phyloP scores from a whole-genome alignment of 2,888 invertebrate species.

The Spodoptera picta region DNA sequence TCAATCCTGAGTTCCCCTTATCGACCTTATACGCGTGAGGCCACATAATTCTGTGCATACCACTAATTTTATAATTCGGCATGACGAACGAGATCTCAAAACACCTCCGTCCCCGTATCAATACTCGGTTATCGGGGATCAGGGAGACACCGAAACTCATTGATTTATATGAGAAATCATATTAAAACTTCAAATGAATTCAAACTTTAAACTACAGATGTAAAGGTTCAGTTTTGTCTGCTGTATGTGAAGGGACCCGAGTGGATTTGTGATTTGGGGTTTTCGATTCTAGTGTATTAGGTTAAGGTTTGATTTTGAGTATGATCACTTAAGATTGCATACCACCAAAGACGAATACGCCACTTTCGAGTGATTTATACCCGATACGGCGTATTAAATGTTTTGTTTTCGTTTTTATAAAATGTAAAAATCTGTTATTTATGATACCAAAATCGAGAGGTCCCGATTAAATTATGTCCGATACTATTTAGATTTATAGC shows the following conservation, averaged over 20 bases:
- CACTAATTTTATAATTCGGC: slow-evolving; percentile 66
- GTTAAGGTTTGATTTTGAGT: slow-evolving; percentile 48
- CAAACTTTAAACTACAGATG: background rate
- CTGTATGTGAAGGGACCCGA: slow-evolving; percentile 14
- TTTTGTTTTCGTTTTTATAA: slow-evolving; percentile 83
- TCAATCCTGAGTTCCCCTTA: slow-evolving; percentile 28
- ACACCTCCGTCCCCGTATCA: slow-evolving; percentile 69
- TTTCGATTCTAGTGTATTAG: slow-evolving; percentile 11
- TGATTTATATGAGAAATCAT: slow-evolving; percentile 74
- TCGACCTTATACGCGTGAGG: slow-evolving; percentile 27
- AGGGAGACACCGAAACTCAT: slow-evolving; percentile 71
- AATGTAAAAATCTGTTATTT: slow-evolving; percentile 88
- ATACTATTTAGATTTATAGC: slow-evolving; percentile 83
- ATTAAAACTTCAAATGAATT: slow-evolving; percentile 33
- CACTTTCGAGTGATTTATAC: slow-evolving; percentile 86
- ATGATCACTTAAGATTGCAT: slow-evolving; percentile 63
- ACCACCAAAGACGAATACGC: slow-evolving; percentile 86
- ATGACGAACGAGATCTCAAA: slow-evolving; percentile 73
- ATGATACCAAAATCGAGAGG: slow-evolving; percentile 86
- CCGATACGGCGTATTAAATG: slow-evolving; percentile 86
- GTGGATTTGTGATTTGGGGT: background rate
- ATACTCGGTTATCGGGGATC: slow-evolving; percentile 71
- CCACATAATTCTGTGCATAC: slow-evolving; percentile 54
- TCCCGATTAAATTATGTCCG: slow-evolving; percentile 86
- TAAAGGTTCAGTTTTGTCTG: slow-evolving; percentile 36